These are phyloP conservation scores for Metacarcinus magister DNA, from an alignment of 2,888 invertebrate species.

Conservation along the genomic window DNA sequence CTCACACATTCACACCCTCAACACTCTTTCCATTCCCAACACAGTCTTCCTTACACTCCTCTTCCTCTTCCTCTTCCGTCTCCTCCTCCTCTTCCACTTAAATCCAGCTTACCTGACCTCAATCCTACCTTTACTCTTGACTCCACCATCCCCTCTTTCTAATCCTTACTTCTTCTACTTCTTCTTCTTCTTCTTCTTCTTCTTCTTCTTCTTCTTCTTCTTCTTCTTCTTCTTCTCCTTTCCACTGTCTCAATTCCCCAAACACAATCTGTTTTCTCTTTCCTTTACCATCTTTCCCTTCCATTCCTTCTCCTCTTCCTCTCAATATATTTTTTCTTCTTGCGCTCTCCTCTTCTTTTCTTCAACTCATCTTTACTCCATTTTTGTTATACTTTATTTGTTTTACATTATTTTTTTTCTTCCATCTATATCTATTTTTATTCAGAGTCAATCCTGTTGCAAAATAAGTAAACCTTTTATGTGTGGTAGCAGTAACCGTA, in stretches of 20 bases:
- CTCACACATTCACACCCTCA: no score
- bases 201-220: neutral
- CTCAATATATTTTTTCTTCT: no score
- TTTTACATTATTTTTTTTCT: neutral
- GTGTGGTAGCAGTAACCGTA: no score
- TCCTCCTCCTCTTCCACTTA: neutral
- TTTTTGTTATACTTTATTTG: neutral
- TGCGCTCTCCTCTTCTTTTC: no score
- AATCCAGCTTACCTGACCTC: neutral
- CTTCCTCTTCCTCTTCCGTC: neutral
- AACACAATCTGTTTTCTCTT: neutral
- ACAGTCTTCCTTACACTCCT: no score
- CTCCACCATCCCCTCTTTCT: neutral
- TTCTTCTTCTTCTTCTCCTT: neutral
- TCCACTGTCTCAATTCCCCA: neutral
- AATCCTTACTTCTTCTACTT: neutral
- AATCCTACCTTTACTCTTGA: neutral
- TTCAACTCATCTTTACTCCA: no score
- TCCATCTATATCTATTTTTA: neutral
- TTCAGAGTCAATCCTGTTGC: no score
- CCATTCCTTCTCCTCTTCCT: neutral
- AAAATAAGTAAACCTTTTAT: no score
- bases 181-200: no score
- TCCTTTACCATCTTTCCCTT: neutral
- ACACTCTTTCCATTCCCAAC: no score